These are phyloP conservation scores for Anoplolepis gracilipes DNA, from an alignment of 1,140 invertebrate species.

Conservation along the genomic window DNA sequence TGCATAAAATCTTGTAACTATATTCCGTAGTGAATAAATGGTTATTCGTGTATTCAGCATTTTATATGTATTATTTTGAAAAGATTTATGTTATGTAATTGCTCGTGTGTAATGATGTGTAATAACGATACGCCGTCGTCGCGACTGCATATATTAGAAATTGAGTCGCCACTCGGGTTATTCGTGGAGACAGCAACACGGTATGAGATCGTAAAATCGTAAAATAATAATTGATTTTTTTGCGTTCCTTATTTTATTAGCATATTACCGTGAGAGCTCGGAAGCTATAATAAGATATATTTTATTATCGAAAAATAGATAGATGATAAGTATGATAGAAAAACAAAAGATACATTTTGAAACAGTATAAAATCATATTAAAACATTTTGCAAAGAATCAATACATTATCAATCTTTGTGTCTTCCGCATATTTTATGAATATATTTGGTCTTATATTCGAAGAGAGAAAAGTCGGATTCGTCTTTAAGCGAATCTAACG, in stretches of 20 bases:
- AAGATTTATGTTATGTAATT: conserved; percentile 53
- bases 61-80: background rate
- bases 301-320: background rate
- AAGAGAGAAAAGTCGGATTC: conserved; percentile 2
- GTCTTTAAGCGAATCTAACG: conserved; percentile 51
- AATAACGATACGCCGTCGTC: conserved; percentile 32
- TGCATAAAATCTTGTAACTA: background rate
- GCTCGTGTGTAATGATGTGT: conserved; percentile 28
- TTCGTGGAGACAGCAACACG: conserved; percentile 16
- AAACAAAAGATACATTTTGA: too few relatives aligned
- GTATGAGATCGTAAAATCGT: conserved; percentile 29
- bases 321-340: background rate
- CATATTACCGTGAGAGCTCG: background rate
- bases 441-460: background rate
- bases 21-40: conserved; percentile 7
- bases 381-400: too few relatives aligned
- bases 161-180: conserved; percentile 44
- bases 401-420: too few relatives aligned
- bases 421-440: too few relatives aligned
- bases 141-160: conserved; percentile 16
- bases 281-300: background rate
- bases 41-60: conserved; percentile 20
- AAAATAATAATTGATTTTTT: conserved; percentile 45
- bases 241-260: conserved; percentile 23
- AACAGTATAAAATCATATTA: too few relatives aligned